Conservation (phyloP, 2,797 vertebrate genomes). For the Phoxinus dragarum region DNA sequence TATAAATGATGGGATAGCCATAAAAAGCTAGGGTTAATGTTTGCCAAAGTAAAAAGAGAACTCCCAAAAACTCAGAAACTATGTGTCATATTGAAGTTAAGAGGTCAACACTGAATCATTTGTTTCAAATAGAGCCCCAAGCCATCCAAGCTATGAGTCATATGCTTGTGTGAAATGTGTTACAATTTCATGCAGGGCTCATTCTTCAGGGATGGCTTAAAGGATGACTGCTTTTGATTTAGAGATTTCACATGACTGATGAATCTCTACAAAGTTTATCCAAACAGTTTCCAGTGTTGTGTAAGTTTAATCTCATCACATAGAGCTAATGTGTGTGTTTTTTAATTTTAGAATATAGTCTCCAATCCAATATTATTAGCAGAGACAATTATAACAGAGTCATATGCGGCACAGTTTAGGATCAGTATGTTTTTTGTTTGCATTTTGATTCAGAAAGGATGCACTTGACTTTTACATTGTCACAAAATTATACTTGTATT, state of each 20-base stretch:
- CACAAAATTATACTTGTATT: too few relatives aligned
- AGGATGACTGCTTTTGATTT: not conserved
- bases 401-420: not conserved
- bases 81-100: conserved; percentile 34
- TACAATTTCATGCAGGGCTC: conserved; percentile 9
- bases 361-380: not conserved
- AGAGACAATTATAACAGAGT: not conserved
- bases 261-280: not conserved
- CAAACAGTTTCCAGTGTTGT: not conserved
- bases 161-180: conserved; percentile 2
- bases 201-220: not conserved
- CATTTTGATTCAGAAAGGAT: too few relatives aligned
- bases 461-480: too few relatives aligned
- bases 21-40: conserved; percentile 71
- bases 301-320: not conserved
- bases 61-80: conserved; percentile 33
- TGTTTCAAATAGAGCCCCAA: conserved; percentile 34
- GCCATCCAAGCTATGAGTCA: conserved; percentile 13
- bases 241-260: not conserved
- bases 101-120: conserved; percentile 41
- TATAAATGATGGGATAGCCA: conserved; percentile 63
- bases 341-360: not conserved
- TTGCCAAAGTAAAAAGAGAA: conserved; percentile 59
- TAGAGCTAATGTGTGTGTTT: not conserved
- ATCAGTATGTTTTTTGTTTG: too few relatives aligned